phyloP scores from a whole-genome alignment of 2,113 vertebrate species.

The Galemys pyrenaicus region DNA sequence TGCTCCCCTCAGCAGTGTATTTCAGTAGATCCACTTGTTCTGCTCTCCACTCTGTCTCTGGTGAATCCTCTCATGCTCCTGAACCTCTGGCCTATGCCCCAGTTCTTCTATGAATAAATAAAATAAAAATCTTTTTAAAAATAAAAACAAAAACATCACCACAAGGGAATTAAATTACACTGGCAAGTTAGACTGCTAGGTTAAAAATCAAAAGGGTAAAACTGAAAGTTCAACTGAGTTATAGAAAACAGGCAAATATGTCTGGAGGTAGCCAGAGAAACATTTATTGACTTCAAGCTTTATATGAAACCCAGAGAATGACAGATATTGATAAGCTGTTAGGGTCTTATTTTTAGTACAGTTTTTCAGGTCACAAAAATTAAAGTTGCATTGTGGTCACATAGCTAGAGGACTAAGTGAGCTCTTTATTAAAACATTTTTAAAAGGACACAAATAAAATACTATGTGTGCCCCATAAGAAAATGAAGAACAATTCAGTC shows the following conservation, averaged over 20 bases:
- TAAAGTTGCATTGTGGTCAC: not conserved
- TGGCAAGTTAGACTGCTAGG: not conserved
- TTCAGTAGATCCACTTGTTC: no score
- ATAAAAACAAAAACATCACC: not conserved
- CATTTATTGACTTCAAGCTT: not conserved
- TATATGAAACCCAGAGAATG: not conserved
- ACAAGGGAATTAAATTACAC: no score
- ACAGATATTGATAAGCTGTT: not conserved
- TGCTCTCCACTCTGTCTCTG: no score
- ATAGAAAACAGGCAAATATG: not conserved
- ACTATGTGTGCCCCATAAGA: not conserved
- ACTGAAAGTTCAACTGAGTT: not conserved
- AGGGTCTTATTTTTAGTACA: not conserved
- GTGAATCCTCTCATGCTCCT: no score
- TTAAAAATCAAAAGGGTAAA: conserved; percentile 37
- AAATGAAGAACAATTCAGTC: not conserved
- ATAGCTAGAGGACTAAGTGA: not conserved
- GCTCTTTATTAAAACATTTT: not conserved
- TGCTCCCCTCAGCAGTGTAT: no score
- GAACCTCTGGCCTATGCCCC: no score
- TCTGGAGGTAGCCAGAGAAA: not conserved
- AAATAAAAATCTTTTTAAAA: no score
- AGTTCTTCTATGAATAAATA: no score
- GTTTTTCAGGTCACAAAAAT: not conserved
- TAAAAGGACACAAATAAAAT: not conserved